Percentiles rank a stretch among this genome's conserved stretches.
These are phyloP conservation scores for Globodera ellingtonae DNA, from an alignment of 1,140 invertebrate genomes.

Conservation along the genomic window DNA sequence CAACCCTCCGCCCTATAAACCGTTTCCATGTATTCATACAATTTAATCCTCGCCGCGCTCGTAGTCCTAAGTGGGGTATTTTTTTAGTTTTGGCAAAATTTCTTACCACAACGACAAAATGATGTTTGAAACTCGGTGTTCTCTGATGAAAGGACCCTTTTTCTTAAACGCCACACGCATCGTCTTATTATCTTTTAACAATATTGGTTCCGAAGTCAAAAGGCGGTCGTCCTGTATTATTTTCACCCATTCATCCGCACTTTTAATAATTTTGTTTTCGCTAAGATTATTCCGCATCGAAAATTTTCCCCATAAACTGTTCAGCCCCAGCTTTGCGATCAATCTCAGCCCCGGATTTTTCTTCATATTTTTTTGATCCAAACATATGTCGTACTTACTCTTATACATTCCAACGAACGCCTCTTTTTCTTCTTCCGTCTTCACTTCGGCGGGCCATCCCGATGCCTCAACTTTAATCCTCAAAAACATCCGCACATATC, in stretches of 20 bases:
- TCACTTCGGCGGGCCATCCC: background rate
- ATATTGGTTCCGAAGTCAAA: background rate
- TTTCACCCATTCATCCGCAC: background rate
- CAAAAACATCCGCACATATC: background rate
- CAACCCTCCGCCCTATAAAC: background rate
- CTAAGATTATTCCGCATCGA: background rate
- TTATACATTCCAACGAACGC: background rate
- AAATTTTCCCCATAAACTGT: background rate
- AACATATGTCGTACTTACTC: background rate
- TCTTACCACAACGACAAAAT: background rate
- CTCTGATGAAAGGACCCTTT: background rate
- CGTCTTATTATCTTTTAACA: background rate
- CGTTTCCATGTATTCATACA: background rate
- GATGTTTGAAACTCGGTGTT: background rate
- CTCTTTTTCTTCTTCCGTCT: background rate
- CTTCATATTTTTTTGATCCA: background rate
- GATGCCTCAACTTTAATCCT: background rate
- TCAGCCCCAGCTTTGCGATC: background rate
- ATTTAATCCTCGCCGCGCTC: background rate
- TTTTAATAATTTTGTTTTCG: background rate
- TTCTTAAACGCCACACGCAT: background rate
- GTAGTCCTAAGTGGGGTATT: background rate
- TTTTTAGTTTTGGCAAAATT: too few relatives aligned
- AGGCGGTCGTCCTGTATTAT: background rate
- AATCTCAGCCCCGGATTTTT: background rate